Conservation (phyloP, 2,113 vertebrate species). For the Caranx ignobilis region DNA sequence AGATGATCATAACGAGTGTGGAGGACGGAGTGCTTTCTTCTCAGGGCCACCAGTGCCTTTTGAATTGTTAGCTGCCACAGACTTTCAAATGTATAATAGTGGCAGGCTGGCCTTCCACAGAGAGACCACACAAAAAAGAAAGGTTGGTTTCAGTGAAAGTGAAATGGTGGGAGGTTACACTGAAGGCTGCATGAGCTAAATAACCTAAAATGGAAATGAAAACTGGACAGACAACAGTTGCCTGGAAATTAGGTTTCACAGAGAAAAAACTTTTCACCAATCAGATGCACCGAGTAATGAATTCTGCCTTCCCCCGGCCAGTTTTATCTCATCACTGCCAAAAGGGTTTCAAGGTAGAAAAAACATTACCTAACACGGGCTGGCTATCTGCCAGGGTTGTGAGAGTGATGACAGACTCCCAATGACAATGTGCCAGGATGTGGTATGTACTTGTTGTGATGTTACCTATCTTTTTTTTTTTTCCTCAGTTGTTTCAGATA, state of each 20-base stretch:
- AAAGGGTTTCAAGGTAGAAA: constrained; percentile 30
- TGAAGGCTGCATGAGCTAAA: background rate
- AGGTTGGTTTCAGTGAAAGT: background rate
- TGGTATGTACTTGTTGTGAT: background rate
- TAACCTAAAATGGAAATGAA: constrained; percentile 9
- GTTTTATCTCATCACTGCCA: constrained; percentile 27
- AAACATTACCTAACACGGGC: constrained; percentile 14
- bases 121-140: constrained; percentile 4
- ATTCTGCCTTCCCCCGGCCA: constrained; percentile 13
- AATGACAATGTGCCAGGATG: background rate
- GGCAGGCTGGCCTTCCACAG: background rate
- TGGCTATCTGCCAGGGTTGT: constrained; percentile 10
- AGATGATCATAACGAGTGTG: background rate
- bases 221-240: background rate
- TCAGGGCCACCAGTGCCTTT: constrained; percentile 16
- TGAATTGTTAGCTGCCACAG: constrained; percentile 24
- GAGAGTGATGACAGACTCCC: background rate
- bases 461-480: background rate
- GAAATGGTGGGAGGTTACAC: background rate
- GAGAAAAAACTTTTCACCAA: background rate
- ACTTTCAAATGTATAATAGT: constrained; percentile 34
- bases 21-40: constrained; percentile 14
- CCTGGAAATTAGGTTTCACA: constrained; percentile 24
- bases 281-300: constrained; percentile 3
- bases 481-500: background rate